Percentiles rank a stretch among this genome's conserved stretches.
Evolutionary conservation across 2,888 invertebrate genomes (phyloP).

Genomic region (Netelia melanura): DNA sequence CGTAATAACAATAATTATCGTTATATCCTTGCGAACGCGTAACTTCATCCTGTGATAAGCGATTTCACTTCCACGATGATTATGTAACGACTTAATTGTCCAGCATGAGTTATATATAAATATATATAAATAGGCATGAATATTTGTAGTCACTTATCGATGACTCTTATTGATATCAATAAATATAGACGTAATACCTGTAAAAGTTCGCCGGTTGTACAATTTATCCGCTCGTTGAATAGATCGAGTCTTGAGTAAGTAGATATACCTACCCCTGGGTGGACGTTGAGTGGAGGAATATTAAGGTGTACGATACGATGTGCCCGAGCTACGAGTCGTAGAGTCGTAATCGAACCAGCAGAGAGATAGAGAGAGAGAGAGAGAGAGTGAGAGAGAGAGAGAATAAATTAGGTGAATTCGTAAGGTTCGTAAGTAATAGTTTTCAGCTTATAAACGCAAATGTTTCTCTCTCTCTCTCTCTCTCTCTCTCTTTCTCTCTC

Average conservation of each 20-base stretch:
- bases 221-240: slow-evolving; percentile 20
- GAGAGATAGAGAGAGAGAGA: neutral
- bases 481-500: neutral
- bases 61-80: slow-evolving; percentile 15
- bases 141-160: neutral
- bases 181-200: neutral
- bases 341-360: neutral
- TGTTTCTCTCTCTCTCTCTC: neutral
- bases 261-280: neutral
- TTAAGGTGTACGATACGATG: slow-evolving; percentile 32
- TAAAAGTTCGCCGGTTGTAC: slow-evolving; percentile 13
- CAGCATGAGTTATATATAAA: neutral
- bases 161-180: neutral
- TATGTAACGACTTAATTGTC: slow-evolving; percentile 3
- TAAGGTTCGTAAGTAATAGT: slow-evolving; percentile 34
- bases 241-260: slow-evolving; percentile 10
- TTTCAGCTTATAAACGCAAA: slow-evolving; percentile 19
- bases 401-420: slow-evolving; percentile 23
- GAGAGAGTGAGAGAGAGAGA: neutral
- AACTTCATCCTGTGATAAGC: slow-evolving; percentile 2
- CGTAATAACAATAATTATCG: slow-evolving; percentile 17
- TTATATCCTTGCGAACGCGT: slow-evolving; percentile 1
- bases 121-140: neutral
- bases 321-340: neutral
- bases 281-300: neutral